Base-by-base conservation (phyloP, 2,888 invertebrate genomes). In the Frankliniella fusca region DNA sequence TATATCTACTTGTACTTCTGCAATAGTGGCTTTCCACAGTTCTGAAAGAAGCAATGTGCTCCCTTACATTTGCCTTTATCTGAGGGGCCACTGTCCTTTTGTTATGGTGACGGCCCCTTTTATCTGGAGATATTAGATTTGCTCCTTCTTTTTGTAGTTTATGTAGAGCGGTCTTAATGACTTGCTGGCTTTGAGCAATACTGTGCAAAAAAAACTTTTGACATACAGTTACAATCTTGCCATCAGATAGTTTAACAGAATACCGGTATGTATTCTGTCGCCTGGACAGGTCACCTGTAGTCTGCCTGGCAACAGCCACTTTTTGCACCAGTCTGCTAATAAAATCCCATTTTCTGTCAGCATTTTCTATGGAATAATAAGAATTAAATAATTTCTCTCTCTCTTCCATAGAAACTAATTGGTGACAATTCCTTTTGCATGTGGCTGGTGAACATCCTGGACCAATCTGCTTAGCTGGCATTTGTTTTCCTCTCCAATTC, bases 11-110 rank as follows among this genome's bases (percentile, higher is more conserved):
- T 5, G 28, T n/a, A 23, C 49, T 10, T 48, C 82, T 28, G 49
- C 82, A 82, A 38, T 82, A 82, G 27, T 82, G 82, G 27, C 80
- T 80, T 23, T 11, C 80, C 15, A 82, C 80, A 8, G 20, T 18
- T 5, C 80, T 80, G 23, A 82, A 82, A 3, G 54, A 10, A 11
- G 48, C 8, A 18, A 82, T 82, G 80, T 82, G 82, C 8, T 3
- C 15, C 38, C 61, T 38, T 8, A 82, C 82, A 23, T 80, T 65
- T n/a, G 65, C 81, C 5, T 61, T 48, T 50, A 81, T 7, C 7
- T 7, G 7, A 18, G 65, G 65, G 65, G 65, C 11, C 65, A 65
- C 7, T 20, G 15, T 65, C 65, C 7, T 20, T 15, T 20, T 11
- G 15, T 65, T 65, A 11, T 65, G 11, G 20, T 65, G 11, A 18